A percentile compares a stretch with the other conserved stretches of the same genome.
Conservation (phyloP, 2,113 vertebrate species). For the Corynorhinus townsendii region DNA sequence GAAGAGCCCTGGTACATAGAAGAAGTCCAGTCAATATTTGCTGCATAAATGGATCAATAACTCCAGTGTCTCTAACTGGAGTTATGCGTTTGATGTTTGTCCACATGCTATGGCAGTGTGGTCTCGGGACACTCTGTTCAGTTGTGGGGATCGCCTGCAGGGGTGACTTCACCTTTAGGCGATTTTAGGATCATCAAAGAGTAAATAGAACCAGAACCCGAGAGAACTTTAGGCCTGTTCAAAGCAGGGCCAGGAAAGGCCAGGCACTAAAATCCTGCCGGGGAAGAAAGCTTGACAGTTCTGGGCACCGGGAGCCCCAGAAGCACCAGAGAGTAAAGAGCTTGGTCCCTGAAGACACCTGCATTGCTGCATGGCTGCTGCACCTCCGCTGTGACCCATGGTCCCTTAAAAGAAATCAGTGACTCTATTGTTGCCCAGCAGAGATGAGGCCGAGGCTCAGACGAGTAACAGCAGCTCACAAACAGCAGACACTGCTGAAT, state of each 20-base stretch:
- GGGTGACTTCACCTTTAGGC: fast-evolving
- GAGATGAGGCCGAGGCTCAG: background rate
- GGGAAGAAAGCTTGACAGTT: fast-evolving
- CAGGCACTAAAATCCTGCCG: fast-evolving
- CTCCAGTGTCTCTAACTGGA: fast-evolving
- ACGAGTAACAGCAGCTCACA: fast-evolving
- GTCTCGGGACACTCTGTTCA: fast-evolving
- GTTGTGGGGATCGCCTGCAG: fast-evolving
- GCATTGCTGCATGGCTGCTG: fast-evolving
- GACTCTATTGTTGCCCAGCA: background rate
- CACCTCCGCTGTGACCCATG: fast-evolving
- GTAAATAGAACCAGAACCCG: fast-evolving
- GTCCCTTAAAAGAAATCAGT: background rate
- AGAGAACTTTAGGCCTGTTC: too few species aligned
- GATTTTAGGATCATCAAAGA: background rate
- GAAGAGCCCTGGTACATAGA: background rate
- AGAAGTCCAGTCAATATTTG: background rate
- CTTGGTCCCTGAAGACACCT: too few species aligned
- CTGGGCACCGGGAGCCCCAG: fast-evolving
- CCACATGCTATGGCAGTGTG: fast-evolving
- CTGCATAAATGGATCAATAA: background rate
- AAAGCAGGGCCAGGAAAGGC: background rate
- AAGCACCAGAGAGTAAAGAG: fast-evolving
- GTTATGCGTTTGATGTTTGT: fast-evolving
- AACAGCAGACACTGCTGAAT: background rate